Conservation (phyloP, 1,140 invertebrate genomes). For the Nymphalis io region DNA sequence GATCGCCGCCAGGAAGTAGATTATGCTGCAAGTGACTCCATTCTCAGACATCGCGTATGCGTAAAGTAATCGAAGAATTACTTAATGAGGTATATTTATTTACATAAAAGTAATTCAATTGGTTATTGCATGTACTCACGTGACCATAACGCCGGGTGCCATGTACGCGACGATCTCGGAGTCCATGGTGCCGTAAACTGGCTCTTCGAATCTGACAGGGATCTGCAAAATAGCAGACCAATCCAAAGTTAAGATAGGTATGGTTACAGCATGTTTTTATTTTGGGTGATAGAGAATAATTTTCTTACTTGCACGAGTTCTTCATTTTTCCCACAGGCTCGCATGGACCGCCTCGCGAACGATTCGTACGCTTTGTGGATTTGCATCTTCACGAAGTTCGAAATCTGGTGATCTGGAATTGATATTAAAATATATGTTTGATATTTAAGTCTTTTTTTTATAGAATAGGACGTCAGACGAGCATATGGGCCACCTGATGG, state of each 20-base stretch:
- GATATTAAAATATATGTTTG: background rate
- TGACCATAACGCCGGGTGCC: conserved; percentile 88
- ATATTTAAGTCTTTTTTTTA: background rate
- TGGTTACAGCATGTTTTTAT: no score
- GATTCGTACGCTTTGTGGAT: conserved; percentile 84
- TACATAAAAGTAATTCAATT: background rate
- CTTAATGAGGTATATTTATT: no score
- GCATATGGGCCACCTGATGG: no score
- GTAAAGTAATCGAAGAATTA: no score
- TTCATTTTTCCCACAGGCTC: conserved; percentile 82
- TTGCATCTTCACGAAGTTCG: conserved; percentile 83
- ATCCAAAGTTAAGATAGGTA: no score
- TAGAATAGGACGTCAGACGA: no score
- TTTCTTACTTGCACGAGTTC: conserved; percentile 76
- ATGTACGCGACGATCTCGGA: conserved; percentile 87
- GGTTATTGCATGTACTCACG: conserved; percentile 77
- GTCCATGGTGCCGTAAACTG: conserved; percentile 86
- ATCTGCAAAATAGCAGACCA: conserved; percentile 50
- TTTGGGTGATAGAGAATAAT: no score
- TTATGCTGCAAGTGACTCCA: conserved; percentile 81
- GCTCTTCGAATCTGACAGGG: conserved; percentile 85
- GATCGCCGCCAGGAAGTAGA: conserved; percentile 89
- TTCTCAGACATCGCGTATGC: no score
- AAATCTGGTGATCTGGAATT: conserved; percentile 86
- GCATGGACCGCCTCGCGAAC: conserved; percentile 81